Percentiles rank a stretch among this genome's conserved stretches.
These are phyloP conservation scores for Petaurus breviceps DNA, from an alignment of 2,113 vertebrate species.

Conservation along the genomic window DNA sequence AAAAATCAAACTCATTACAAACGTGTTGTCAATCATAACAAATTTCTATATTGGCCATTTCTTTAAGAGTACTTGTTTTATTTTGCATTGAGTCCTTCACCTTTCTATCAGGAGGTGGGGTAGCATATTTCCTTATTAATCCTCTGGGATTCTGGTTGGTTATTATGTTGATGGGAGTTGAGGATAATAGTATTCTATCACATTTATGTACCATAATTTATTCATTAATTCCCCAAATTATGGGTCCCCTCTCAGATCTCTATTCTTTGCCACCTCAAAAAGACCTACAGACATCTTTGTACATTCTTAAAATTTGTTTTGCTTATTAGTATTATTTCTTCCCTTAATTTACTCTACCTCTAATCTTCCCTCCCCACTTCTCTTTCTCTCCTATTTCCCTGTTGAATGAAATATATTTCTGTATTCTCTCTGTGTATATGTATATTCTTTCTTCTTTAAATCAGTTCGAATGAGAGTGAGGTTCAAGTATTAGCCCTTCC, in stretches of 20 bases:
- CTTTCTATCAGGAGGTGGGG: background rate
- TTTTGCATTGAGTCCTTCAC: background rate
- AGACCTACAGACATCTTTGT: background rate
- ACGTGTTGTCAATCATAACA: background rate
- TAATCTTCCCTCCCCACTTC: background rate
- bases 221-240: background rate
- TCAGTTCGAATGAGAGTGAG: background rate
- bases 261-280: background rate
- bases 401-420: background rate
- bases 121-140: background rate
- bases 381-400: background rate
- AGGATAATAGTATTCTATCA: too few relatives aligned
- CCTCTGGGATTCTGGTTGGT: background rate
- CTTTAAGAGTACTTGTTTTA: background rate
- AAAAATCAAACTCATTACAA: background rate
- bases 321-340: background rate
- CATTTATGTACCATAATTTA: background rate
- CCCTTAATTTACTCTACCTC: background rate
- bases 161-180: background rate
- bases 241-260: background rate
- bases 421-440: background rate
- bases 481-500: background rate
- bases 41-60: background rate
- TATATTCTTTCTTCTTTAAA: background rate
- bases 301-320: background rate